Base-by-base conservation (phyloP, 2,888 invertebrate species). In the Hirtodrosophila histrioides region DNA sequence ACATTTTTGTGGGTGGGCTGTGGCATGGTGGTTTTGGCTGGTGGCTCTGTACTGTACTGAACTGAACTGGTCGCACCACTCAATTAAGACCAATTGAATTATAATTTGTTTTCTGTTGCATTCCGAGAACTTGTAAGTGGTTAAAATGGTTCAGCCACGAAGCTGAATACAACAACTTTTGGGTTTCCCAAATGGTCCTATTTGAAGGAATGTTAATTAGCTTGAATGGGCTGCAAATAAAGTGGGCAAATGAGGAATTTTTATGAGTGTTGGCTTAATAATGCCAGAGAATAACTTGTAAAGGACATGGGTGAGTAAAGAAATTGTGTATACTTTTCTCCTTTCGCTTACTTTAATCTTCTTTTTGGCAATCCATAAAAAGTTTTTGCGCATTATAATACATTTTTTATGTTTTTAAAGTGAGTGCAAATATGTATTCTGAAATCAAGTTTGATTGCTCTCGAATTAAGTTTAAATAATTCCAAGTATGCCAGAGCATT, bases 71-170 rank as follows among this genome's bases (percentile, higher is more conserved):
- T 43, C 54, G 65, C 54, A 71, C 57, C 75, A 87, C 85, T 82
- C 72, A 84, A 82, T 82, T 84, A 85, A 75, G 69, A 67, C 48
- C 82, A 81, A 82, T 84, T 78, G 65, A 86, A 86, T 81, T 75
- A 78, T 81, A 84, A 81, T 87, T 82, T 81, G 66, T 65, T 63
- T 31, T 37, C 63, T 39, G 29, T 50, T 40, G 49, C 64, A 75
- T 53, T 58, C 48, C 9, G 39, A 51, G 39, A 53, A 65, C 63
- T 54, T 36, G 33, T 53, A 54, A 46, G 57, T 74, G 58, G 31
- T 11, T 11, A 43, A 69, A 55, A 31, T 55, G 31, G 51, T 54
- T 27, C 0, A 6, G 49, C 55, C 36, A 6, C n/a, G 11, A 57
- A 10, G 17, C 1, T 33, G 31, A 36, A n/a, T 35, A 56, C 51